Evolutionary conservation across 2,113 vertebrate genomes (phyloP), one percentile per base, ranked within the genome.

Genomic region (Felis chaus): DNA sequence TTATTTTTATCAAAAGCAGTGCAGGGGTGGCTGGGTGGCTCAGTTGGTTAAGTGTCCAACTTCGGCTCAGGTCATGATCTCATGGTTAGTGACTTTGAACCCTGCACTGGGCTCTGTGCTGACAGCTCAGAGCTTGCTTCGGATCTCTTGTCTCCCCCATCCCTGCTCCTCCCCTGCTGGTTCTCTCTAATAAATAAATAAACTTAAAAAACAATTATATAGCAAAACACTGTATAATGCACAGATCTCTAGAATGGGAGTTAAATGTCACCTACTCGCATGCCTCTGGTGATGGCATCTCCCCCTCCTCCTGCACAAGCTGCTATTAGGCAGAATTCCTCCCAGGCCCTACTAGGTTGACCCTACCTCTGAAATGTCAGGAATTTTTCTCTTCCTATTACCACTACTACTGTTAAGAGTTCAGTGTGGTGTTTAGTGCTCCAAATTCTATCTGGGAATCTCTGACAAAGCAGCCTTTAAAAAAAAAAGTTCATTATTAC

Each of bases 1-100:
- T 61, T 73, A 81, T 78, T 79, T 68, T 61, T 92, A 89, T 92
- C 50, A 57, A 89, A 90, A 78, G 68, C 61, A 92, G n/a, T 45
- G 15, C 27, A 61, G 57, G 57, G 57, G 18, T 8, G 8, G 8
- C 57, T 61, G 8, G 57, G 57, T 61, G 21, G 57, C 57, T 61
- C 57, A 61, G 21, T 61, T 61, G 57, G 57, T 61, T 61, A 21
- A 21, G 57, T 8, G 8, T 61, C 57, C 7, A 6, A 61, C 57
- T 61, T 61, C 8, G 21, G 57, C 57, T 61, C 57, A 61, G 57
- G 18, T 61, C 57, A 61, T 9, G 57, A 61, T 61, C 23, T 61
- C 57, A 61, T 25, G 21, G 57, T 23, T 61, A 3, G 19, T 61
- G 57, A 61, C 21, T 61, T 23, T 61, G 57, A 61, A 61, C 57